Evolutionary conservation across 2,113 vertebrate genomes (phyloP), one percentile per base, ranked within the genome.

Genomic region (Paracanthobrama guichenoti): DNA sequence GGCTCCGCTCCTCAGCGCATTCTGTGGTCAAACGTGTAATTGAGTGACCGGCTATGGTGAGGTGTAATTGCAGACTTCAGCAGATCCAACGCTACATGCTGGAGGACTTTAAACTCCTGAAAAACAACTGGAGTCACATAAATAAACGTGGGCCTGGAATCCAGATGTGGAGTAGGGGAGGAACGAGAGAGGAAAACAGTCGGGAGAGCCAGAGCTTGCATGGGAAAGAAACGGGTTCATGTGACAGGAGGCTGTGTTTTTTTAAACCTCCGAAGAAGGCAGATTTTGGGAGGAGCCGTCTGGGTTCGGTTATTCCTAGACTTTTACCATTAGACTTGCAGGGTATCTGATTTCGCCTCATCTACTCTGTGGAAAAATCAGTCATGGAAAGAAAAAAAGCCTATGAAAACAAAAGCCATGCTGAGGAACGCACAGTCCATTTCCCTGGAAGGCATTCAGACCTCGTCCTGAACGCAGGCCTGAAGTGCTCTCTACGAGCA

Each of bases 61-160:
- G 87, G 91, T 91, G 92, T 95, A 96, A 96, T 96, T 96, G 95
- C 94, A 97, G 95, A 95, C 93, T 89, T 89, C 90, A 91, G 92
- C 93, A 93, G 91, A 92, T 81, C 46, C 90, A 91, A 88, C 87
- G 87, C 88, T 87, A 90, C 90, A 92, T 92, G 90, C 93, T 93
- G 92, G 89, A 92, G 85, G 60, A 92, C 89, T 92, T 93, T 84
- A 92, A 90, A 92, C 86, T 87, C 82, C 85, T 82, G 53, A 89
- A 86, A 91, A 91, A 87, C 90, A 92, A 91, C 87, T 92, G 87
- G 86, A 91, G 89, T 89, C 90, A 91, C 93, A 94, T 92, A 91
- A 94, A 93, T 94, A 93, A 93, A 93, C 88, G 88, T 88, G 90
- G 88, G 91, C 88, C 93, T 94, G 92, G 93, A 90, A 90, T 94